Conservation (phyloP, 2,113 vertebrate species). For the Dasyprocta punctata region DNA sequence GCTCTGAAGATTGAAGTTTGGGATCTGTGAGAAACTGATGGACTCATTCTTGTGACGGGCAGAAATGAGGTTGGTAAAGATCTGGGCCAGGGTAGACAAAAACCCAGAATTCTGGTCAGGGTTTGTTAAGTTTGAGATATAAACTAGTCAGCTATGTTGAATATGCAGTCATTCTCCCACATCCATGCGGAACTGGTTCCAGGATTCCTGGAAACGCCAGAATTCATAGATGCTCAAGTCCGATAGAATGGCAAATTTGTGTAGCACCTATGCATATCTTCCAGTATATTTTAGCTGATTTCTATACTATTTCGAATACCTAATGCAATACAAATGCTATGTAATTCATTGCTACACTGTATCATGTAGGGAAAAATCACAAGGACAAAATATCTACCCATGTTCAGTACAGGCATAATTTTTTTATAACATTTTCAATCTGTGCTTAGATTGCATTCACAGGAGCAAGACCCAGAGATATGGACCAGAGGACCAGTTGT, state of each 20-base stretch:
- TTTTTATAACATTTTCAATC: not conserved
- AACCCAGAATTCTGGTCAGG: not conserved
- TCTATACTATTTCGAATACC: not conserved
- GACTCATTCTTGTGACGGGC: not conserved
- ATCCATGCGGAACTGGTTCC: no score
- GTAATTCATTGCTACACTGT: not conserved
- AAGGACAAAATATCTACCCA: not conserved
- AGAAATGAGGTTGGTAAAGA: not conserved
- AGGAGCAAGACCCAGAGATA: not conserved
- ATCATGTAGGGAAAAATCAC: no score
- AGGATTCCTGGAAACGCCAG: not conserved
- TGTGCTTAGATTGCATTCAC: not conserved
- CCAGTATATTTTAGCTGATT: not conserved
- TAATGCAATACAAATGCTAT: not conserved
- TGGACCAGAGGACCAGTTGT: not conserved
- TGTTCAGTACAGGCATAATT: not conserved
- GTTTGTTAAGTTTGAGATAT: not conserved
- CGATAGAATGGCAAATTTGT: not conserved
- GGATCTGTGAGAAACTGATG: not conserved
- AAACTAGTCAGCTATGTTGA: fast-evolving
- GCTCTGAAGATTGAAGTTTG: not conserved
- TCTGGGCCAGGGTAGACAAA: not conserved
- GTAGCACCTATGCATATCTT: no score
- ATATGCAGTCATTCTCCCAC: not conserved
- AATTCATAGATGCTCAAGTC: not conserved